Base-by-base conservation (phyloP, 2,113 vertebrate species). In the Hypomesus transpacificus region DNA sequence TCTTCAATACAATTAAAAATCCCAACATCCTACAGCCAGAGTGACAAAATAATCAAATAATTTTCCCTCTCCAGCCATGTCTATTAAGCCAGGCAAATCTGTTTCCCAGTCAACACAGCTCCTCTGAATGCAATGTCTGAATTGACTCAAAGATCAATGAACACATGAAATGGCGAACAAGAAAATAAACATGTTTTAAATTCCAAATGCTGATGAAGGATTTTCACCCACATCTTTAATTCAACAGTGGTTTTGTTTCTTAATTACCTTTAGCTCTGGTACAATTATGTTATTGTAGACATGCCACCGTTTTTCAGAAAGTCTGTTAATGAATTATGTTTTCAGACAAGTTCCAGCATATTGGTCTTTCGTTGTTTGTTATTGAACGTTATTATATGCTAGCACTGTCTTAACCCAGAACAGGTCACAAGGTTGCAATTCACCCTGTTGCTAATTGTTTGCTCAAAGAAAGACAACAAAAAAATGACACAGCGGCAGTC, bases 1-100 rank as follows among this genome's bases (percentile, higher is more conserved):
- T 91, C 91, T 92, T 88, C 90, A 91, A 90, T 88, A 93, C 92
- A 94, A 95, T 95, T 94, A 94, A 93, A 94, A 93, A 91, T 57
- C 87, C 75, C 91, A 91, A 90, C 89, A 92, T 91, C 89, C 87
- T 84, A 83, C 90, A 87, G 89, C 87, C 88, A 75, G 85, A 88
- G 89, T 92, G 92, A 92, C 87, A 86, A 86, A 93, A 91, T 68
- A 69, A 82, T 84, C 72, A 82, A 79, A 86, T 83, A 14, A 70
- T 76, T 79, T 72, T 58, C 60, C 62, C 60, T 68, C 66, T 70
- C 76, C 78, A 21, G 57, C 57, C 18, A 14, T 70, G 75, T 78
- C 67, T 76, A 75, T 85, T 79, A 64, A 83, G 77, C 54, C 70
- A 70, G 66, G 66, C 74, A 66, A 59, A 59, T 71, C 76, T 63